A percentile compares a stretch with the other conserved stretches of the same genome.
Conservation (phyloP, 2,888 invertebrate species). For the Amphipoea oculea region DNA sequence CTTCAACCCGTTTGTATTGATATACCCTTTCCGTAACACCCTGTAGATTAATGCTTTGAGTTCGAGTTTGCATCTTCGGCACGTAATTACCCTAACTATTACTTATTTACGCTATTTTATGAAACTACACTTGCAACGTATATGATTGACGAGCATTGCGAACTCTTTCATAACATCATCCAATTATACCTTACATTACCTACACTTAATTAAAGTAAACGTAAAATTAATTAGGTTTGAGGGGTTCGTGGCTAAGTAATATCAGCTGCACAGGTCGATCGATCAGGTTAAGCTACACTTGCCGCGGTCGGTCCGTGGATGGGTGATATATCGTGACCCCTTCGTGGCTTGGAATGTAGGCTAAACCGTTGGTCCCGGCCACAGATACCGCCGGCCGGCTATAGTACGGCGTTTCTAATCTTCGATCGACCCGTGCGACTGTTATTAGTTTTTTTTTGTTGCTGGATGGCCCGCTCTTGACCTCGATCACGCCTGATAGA, state of each 20-base stretch:
- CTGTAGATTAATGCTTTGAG: too few species aligned
- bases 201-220: conserved; percentile 10
- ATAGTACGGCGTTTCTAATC: too few species aligned
- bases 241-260: neutral
- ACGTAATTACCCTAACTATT: neutral
- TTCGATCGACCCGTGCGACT: too few species aligned
- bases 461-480: too few species aligned
- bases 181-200: conserved; percentile 20
- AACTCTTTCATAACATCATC: conserved; percentile 20
- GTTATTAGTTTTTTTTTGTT: too few species aligned
- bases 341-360: too few species aligned
- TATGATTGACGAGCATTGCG: conserved; percentile 28
- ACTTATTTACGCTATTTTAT: conserved; percentile 7
- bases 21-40: too few species aligned
- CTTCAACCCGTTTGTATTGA: too few species aligned
- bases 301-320: neutral
- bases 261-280: neutral
- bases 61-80: too few species aligned
- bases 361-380: too few species aligned
- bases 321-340: neutral
- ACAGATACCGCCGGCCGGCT: too few species aligned
- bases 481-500: too few species aligned
- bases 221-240: neutral
- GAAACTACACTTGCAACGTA: conserved; percentile 5
- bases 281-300: neutral